Evolutionary conservation across 2,888 invertebrate genomes (phyloP).

Genomic region (Bembecia ichneumoniformis): DNA sequence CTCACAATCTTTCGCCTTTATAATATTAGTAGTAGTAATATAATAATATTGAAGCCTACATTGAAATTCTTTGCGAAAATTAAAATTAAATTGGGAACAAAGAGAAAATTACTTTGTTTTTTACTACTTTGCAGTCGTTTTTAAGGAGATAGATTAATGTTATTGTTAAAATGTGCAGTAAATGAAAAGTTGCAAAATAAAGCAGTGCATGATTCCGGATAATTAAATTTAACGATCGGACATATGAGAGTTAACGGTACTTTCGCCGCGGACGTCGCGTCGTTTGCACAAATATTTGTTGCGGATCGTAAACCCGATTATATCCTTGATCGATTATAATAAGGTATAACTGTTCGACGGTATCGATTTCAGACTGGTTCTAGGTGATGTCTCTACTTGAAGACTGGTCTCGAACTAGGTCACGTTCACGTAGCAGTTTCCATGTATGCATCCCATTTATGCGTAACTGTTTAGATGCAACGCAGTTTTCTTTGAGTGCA

Average conservation of each 20-base stretch:
- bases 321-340: neutral
- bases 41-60: no score
- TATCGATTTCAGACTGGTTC: slow-evolving; percentile 9
- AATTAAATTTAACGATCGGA: neutral
- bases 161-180: no score
- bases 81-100: no score
- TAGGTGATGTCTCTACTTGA: slow-evolving; percentile 16
- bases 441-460: slow-evolving; percentile 20
- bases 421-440: slow-evolving; percentile 29
- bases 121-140: no score
- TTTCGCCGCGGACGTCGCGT: neutral
- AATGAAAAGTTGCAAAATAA: no score
- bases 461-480: neutral
- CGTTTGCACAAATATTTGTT: neutral
- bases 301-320: neutral
- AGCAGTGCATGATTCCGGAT: neutral
- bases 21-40: no score
- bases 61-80: no score
- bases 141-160: no score
- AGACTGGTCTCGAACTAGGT: slow-evolving; percentile 24
- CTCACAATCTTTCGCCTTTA: no score
- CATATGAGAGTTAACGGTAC: neutral
- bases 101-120: no score
- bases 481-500: neutral
- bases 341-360: slow-evolving; percentile 16